phyloP scores from a whole-genome alignment of 2,797 vertebrate species.

The Toxotes lorentzi region DNA sequence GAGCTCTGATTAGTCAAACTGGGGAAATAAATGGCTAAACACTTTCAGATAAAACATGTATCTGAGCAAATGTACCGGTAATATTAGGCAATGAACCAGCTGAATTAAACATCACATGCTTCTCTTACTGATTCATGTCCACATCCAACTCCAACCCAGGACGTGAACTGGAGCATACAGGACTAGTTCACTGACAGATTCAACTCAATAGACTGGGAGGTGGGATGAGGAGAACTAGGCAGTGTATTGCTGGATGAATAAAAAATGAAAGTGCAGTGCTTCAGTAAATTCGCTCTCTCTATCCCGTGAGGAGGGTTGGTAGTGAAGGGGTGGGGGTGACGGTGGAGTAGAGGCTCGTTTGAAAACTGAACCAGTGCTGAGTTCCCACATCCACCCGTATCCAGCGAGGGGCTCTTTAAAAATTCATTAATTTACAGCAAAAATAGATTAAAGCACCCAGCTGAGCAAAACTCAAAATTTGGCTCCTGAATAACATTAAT shows the following conservation, averaged over 20 bases:
- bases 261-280: conserved; percentile 85
- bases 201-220: conserved; percentile 67
- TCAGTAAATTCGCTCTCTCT: conserved; percentile 79
- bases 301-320: conserved; percentile 74
- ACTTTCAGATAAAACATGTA: conserved; percentile 58
- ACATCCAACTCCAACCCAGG: conserved; percentile 45
- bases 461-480: conserved; percentile 88
- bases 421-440: conserved; percentile 91
- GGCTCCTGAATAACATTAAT: conserved; percentile 89
- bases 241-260: conserved; percentile 83
- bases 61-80: conserved; percentile 56
- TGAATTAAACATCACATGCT: conserved; percentile 70
- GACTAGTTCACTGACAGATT: conserved; percentile 66
- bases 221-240: conserved; percentile 68
- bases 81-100: conserved; percentile 48
- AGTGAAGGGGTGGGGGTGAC: conserved; percentile 55
- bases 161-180: conserved; percentile 48
- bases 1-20: conserved; percentile 53
- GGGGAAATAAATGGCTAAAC: conserved; percentile 59
- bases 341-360: conserved; percentile 70
- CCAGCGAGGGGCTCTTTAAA: conserved; percentile 87
- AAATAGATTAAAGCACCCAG: conserved; percentile 89
- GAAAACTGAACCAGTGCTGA: conserved; percentile 81
- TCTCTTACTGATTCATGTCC: conserved; percentile 60
- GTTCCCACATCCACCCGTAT: conserved; percentile 84